phyloP scores from a whole-genome alignment of 2,113 vertebrate species.

The Arenaria interpres region DNA sequence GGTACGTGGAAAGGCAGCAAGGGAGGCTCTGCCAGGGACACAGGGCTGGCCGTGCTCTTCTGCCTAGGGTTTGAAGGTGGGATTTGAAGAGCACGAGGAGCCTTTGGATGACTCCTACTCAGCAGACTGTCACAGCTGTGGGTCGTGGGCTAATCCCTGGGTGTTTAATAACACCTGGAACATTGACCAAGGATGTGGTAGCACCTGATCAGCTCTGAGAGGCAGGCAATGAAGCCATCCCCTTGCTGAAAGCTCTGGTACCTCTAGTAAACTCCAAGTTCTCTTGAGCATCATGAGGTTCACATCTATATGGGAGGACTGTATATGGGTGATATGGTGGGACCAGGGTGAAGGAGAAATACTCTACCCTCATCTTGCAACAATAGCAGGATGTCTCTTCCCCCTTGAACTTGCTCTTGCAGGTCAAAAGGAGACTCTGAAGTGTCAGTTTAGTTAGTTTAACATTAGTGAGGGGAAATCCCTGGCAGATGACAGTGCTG shows the following conservation, averaged over 20 bases:
- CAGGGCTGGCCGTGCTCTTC: not conserved
- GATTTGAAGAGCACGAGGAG: not conserved
- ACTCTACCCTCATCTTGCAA: not conserved
- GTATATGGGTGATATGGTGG: fast-evolving
- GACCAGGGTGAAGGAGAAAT: not conserved
- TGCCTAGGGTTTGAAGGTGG: not conserved
- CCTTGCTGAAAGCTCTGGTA: not conserved
- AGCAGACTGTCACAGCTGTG: fast-evolving
- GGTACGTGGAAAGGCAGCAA: not conserved
- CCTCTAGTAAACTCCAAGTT: not conserved
- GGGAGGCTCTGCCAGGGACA: not conserved
- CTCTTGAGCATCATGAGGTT: not conserved
- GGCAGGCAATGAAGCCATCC: not conserved
- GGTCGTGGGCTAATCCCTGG: not conserved
- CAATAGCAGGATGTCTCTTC: not conserved
- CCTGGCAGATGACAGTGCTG: not conserved
- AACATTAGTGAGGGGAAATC: not conserved
- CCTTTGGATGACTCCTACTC: not conserved
- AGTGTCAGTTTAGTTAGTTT: not conserved
- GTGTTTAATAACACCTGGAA: not conserved
- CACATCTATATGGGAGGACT: not conserved
- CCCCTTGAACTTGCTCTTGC: not conserved
- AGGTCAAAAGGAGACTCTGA: not conserved
- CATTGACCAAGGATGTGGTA: not conserved
- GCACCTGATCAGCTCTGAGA: not conserved